A percentile compares a stretch with the other conserved stretches of the same genome.
Conservation (phyloP, 2,888 invertebrate species). For the Rugalucina vietnamica region DNA sequence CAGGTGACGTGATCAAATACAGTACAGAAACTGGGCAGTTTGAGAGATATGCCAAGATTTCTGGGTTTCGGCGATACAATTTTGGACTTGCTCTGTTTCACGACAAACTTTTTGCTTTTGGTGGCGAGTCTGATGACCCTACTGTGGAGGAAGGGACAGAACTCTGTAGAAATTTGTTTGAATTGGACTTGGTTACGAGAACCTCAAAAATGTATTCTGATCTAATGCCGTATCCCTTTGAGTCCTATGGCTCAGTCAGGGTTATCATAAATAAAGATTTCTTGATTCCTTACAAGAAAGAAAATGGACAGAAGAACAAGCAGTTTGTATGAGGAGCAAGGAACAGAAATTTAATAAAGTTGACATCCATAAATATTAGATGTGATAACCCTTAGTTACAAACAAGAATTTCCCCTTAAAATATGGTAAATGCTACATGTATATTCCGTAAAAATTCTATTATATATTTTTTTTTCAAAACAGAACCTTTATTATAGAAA, state of each 20-base stretch:
- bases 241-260: constrained; percentile 61
- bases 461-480: too few relatives aligned
- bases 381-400: too few relatives aligned
- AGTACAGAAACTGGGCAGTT: constrained; percentile 47
- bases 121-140: constrained; percentile 65
- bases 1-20: constrained; percentile 65
- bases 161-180: constrained; percentile 60
- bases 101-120: constrained; percentile 60
- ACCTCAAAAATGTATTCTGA: constrained; percentile 55
- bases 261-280: constrained; percentile 61
- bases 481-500: too few relatives aligned
- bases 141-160: constrained; percentile 67
- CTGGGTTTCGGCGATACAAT: constrained; percentile 64
- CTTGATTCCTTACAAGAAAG: constrained; percentile 55
- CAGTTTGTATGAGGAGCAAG: constrained; percentile 4
- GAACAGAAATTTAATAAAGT: too few relatives aligned
- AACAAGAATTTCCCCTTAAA: too few relatives aligned
- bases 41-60: constrained; percentile 59
- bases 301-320: constrained; percentile 34
- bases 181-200: constrained; percentile 38
- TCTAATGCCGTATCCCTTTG: constrained; percentile 64
- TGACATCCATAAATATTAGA: too few relatives aligned
- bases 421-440: too few relatives aligned
- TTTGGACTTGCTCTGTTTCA: constrained; percentile 64
- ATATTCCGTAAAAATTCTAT: too few relatives aligned